phyloP scores from a whole-genome alignment of 1,140 invertebrate genomes.

The Saccostrea glomerata region DNA sequence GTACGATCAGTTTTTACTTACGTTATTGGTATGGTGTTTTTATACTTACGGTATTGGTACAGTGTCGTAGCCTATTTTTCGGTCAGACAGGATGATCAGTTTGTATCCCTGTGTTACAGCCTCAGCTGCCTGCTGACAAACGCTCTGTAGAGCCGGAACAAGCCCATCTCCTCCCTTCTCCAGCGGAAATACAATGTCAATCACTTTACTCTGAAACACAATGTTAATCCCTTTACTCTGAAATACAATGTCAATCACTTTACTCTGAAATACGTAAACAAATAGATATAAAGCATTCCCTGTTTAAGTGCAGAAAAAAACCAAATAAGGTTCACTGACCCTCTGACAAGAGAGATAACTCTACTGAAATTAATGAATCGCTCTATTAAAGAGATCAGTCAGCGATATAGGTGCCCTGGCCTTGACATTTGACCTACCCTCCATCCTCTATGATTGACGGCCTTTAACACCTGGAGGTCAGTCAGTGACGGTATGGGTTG shows the following conservation, averaged over 20 bases:
- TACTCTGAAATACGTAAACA: constrained; percentile 80
- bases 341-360: too few species aligned
- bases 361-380: too few species aligned
- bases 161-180: constrained; percentile 88
- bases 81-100: constrained; percentile 93
- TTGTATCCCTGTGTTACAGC: constrained; percentile 91
- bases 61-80: constrained; percentile 84
- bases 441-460: constrained; percentile 92
- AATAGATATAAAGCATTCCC: too few species aligned
- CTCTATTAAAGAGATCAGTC: not conserved
- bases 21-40: too few species aligned
- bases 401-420: not conserved
- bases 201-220: constrained; percentile 85
- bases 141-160: constrained; percentile 86
- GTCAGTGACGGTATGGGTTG: constrained; percentile 89
- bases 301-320: not conserved
- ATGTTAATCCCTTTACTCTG: not conserved
- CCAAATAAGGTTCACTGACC: not conserved
- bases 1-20: constrained; percentile 87
- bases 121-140: constrained; percentile 89
- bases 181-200: constrained; percentile 92
- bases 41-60: constrained; percentile 75
- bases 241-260: constrained; percentile 65
- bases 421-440: constrained; percentile 79
- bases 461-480: constrained; percentile 92